Conservation (phyloP, 2,888 invertebrate genomes). For the Xanthorhoe designata region DNA sequence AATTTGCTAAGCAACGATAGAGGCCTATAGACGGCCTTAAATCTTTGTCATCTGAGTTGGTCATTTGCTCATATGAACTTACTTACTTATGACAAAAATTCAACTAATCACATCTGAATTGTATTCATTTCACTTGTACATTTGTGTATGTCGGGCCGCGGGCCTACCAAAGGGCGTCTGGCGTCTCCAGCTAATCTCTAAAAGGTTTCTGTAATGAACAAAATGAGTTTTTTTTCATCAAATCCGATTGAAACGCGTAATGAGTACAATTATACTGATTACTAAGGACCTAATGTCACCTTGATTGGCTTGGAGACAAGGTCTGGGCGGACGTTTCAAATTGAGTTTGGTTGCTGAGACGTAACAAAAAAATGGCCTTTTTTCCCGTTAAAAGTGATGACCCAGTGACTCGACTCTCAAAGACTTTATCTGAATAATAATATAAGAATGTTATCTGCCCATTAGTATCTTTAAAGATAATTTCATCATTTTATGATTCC, state of each 20-base stretch:
- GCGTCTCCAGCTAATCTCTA: constrained; percentile 36
- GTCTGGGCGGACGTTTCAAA: constrained; percentile 17
- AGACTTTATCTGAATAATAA: background rate
- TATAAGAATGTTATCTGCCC: too few relatives aligned
- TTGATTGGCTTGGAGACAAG: constrained; percentile 31
- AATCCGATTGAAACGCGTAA: constrained; percentile 58
- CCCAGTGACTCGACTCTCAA: background rate
- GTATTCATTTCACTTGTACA: background rate
- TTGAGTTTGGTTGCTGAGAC: constrained; percentile 10
- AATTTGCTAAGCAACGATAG: too few relatives aligned
- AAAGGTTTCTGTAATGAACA: constrained; percentile 47
- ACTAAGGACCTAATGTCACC: constrained; percentile 48
- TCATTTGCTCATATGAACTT: too few relatives aligned
- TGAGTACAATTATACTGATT: constrained; percentile 68
- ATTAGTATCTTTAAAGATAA: too few relatives aligned
- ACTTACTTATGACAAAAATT: background rate
- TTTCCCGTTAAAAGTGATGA: background rate
- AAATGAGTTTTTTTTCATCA: constrained; percentile 51
- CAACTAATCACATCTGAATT: background rate
- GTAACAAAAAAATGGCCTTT: background rate
- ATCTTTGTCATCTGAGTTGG: too few relatives aligned
- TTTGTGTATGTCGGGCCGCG: constrained; percentile 1
- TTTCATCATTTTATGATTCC: too few relatives aligned
- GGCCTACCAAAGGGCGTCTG: constrained; percentile 9
- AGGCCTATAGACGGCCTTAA: background rate